Evolutionary conservation across 2,113 vertebrate genomes (phyloP), one percentile per base, ranked within the genome.

Genomic region (Nothocercus julius): DNA sequence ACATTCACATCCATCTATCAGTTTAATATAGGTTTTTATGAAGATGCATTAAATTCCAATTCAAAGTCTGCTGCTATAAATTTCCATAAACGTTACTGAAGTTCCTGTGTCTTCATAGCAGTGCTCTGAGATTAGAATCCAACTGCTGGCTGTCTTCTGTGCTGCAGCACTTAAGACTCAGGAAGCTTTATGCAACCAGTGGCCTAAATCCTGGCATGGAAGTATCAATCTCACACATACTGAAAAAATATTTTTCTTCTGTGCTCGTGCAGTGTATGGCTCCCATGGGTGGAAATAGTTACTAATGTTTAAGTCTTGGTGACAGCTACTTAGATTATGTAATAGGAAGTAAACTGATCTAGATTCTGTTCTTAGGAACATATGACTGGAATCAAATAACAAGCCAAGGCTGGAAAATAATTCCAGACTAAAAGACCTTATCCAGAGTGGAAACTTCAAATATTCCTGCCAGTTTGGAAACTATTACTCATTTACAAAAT

Each of bases 291-390:
- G 95, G 92, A 96, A 96, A 78, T 62, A 93, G 54, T 94, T n/a
- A 91, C 70, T 79, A 91, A 95, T 36, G 20, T 79, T 67, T 42
- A 73, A n/a, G 66, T 90, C 80, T 93, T 80, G 75, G 21, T 85
- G 81, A 85, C 77, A 93, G 51, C 44, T 93, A 81, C 73, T 85
- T 32, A 49, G 69, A 73, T 96, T 97, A 96, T 94, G 77, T 44
- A 97, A 96, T 24, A 90, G 69, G 66, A 97, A 95, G 91, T 90
- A 96, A 96, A 95, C 21, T 68, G 87, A 97, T 93, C 45, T 49
- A 85, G 74, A 91, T 94, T 70, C 85, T 92, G 66, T 79, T 87
- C 85, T 92, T 91, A 62, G 68, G 36, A 94, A 93, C 82, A 83
- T 86, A 53, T 93, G 91, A 97, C 8, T 64, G 89, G 86, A 89